phyloP scores from a whole-genome alignment of 2,888 invertebrate species.

The Lasioglossum figueresi region DNA sequence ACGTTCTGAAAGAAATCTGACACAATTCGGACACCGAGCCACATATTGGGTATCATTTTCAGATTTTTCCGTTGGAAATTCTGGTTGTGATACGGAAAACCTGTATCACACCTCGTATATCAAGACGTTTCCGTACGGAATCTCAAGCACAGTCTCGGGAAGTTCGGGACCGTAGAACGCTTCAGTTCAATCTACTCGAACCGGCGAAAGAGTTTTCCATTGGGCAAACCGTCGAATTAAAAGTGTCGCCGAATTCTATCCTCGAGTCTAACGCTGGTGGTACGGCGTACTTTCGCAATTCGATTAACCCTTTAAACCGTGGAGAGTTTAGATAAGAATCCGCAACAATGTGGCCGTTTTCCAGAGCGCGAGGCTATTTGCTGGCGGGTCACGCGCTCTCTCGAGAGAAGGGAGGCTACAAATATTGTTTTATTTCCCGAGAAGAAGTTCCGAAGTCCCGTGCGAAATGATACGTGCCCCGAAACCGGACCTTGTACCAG shows the following conservation, averaged over 20 bases:
- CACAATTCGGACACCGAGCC: too few species aligned
- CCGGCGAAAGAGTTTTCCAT: neutral
- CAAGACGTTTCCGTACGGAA: neutral
- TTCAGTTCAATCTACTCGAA: neutral
- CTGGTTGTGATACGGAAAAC: too few species aligned
- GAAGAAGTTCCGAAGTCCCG: neutral
- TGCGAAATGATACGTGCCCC: slow-evolving; percentile 1
- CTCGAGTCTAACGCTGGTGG: neutral
- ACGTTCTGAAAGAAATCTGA: too few species aligned
- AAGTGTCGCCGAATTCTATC: slow-evolving; percentile 6
- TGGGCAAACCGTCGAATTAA: neutral
- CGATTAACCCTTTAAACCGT: neutral
- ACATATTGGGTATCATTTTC: too few species aligned
- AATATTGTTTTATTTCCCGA: neutral
- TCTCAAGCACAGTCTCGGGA: neutral
- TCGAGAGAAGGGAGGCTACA: neutral
- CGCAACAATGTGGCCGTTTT: neutral
- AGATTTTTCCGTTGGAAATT: too few species aligned
- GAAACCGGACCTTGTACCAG: slow-evolving; percentile 1
- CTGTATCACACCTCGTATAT: too few species aligned
- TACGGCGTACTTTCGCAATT: neutral
- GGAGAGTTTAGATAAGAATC: neutral
- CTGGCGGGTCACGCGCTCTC: neutral
- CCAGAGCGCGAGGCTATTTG: neutral
- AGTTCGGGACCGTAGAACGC: neutral